Base-by-base conservation (phyloP, 1,140 invertebrate species). In the Hylaeus volcanicus region DNA sequence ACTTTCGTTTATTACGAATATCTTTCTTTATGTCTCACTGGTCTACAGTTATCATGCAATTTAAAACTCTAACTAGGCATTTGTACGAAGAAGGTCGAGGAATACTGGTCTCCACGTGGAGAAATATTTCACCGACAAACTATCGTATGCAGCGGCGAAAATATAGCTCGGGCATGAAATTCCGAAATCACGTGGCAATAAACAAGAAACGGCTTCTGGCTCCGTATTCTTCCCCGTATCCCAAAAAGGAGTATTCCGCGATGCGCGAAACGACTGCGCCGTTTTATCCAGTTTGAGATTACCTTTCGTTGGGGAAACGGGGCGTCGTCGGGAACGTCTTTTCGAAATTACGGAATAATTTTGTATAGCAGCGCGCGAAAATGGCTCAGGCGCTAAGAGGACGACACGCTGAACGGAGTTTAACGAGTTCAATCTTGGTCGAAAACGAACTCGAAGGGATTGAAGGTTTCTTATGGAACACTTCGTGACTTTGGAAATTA, bases 271-370 rank as follows among this genome's bases (percentile, higher is more conserved):
- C 72, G 51, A 64, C 48, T 56, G 68, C 55, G 0, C 41, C 39
- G 58, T 76, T 70, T 86, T 74, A 80, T 73, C 48, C 76, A 55
- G 12, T 51, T 41, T 48, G 48, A 79, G 48, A 86, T 79, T 75
- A 82, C 45, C 74, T 83, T 85, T 86, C 61, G 55, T 51, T 61
- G 68, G 43, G 63, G 69, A 83, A 86, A 76, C 80, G 60, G 76
- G 56, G 63, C 72, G 45, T 58, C 63, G 72, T n/a, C 51, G 45
- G 74, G 72, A 76, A 79, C 65, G 48, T 53, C 69, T 60, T 75
- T 85, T 65, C 53, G 58, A 64, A 77, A 65, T 69, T 73, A 85
- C 71, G n/a, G 73, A 79, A 83, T 82, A 74, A 85, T 86, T 86
- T 53, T 8, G 75, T 41, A 53, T 73, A 53, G 37, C 1, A 48